A percentile compares a stretch with the other conserved stretches of the same genome.
Conservation (phyloP, 2,888 invertebrate genomes). For the Microctonus aethiopoides region DNA sequence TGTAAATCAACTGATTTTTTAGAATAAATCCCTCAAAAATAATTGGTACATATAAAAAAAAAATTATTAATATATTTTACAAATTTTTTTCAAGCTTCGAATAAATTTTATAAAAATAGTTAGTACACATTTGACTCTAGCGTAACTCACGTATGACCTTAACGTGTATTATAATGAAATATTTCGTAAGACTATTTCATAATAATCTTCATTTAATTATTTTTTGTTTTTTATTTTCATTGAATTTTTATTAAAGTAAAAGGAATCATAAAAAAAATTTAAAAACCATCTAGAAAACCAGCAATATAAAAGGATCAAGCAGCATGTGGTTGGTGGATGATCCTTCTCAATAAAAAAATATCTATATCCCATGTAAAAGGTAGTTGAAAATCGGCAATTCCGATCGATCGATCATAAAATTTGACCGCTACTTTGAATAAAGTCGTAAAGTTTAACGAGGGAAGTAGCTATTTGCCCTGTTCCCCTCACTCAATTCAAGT, state of each 20-base stretch:
- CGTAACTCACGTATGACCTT: too few species aligned
- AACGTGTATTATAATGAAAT: too few species aligned
- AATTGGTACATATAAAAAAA: too few species aligned
- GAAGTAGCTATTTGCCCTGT: not conserved
- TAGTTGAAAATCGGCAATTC: not conserved
- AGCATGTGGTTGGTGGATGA: conserved; percentile 2
- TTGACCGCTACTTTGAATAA: conserved; percentile 6
- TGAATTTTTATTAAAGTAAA: not conserved
- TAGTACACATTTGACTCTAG: too few species aligned
- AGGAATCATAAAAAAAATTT: not conserved
- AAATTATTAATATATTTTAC: too few species aligned
- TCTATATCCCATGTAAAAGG: not conserved
- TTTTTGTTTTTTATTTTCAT: not conserved
- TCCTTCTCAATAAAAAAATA: not conserved
- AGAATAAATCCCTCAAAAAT: too few species aligned
- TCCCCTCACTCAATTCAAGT: not conserved
- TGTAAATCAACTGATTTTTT: too few species aligned
- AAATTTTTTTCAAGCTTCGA: too few species aligned
- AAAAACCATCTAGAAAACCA: not conserved
- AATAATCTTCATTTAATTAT: too few species aligned
- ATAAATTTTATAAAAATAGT: too few species aligned
- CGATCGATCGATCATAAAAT: conserved; percentile 11
- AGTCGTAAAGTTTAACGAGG: conserved; percentile 13
- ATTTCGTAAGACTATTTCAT: too few species aligned
- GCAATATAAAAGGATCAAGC: not conserved